Conservation (phyloP, 92 coral and sea anemone genomes). For the Zoanthus solanderi region DNA sequence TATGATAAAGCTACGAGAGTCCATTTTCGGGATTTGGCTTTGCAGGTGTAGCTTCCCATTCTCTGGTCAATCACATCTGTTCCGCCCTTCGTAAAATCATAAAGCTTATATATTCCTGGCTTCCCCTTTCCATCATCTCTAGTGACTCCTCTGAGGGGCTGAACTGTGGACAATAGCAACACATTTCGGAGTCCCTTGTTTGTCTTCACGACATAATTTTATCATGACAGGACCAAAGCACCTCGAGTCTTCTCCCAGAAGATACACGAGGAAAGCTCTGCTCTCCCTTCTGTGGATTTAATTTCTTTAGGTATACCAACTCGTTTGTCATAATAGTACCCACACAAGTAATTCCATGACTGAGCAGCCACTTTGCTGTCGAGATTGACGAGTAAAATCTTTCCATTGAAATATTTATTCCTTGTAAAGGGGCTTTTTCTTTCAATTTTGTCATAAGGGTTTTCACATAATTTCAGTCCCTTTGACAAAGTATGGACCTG, state of each 20-base stretch:
- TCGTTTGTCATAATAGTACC: constrained; percentile 26
- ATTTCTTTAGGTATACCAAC: constrained; percentile 17
- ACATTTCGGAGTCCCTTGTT: constrained; percentile 4
- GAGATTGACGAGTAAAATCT: background rate
- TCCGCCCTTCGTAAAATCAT: background rate
- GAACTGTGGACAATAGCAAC: too few species aligned
- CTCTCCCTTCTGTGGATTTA: constrained; percentile 8
- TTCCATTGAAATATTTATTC: background rate
- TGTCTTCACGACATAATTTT: constrained; percentile 25
- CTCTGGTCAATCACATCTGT: background rate
- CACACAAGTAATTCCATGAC: background rate
- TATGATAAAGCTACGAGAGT: background rate
- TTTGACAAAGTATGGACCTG: background rate
- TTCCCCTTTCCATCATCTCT: too few species aligned
- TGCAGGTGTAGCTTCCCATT: background rate
- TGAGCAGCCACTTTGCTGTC: constrained; percentile 14
- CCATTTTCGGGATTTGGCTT: background rate
- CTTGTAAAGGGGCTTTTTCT: constrained; percentile 1
- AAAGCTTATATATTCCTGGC: background rate
- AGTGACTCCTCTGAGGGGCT: too few species aligned
- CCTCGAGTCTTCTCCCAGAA: background rate
- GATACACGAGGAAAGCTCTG: background rate
- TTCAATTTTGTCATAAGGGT: constrained; percentile 1
- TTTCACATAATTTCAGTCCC: constrained; percentile 14
- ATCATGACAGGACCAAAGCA: constrained; percentile 19